Conservation (phyloP, 2,113 vertebrate species). For the human (Homo sapiens) region DNA sequence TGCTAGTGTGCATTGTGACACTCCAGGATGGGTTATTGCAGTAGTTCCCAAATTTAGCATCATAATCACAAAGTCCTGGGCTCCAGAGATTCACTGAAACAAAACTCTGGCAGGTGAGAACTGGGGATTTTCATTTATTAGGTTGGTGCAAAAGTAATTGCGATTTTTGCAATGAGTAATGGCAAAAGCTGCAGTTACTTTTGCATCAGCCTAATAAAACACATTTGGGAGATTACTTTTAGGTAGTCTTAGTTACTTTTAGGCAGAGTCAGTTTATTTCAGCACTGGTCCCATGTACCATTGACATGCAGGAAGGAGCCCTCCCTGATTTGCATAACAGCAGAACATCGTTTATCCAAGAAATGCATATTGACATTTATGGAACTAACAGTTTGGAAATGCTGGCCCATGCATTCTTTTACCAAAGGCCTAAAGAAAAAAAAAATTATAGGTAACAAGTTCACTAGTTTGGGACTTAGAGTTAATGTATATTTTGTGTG, state of each 20-base stretch:
- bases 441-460: background rate
- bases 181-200: too few relatives aligned
- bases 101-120: background rate
- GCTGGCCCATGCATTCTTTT: background rate
- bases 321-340: background rate
- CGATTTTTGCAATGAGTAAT: too few relatives aligned
- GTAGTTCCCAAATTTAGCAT: background rate
- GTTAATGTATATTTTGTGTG: background rate
- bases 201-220: too few relatives aligned
- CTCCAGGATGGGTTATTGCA: background rate
- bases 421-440: background rate
- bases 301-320: background rate
- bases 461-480: background rate
- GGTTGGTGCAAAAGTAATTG: too few relatives aligned
- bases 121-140: background rate
- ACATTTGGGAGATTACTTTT: background rate
- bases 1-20: background rate
- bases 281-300: background rate
- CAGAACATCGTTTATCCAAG: background rate
- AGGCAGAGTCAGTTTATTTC: background rate
- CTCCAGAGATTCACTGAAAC: background rate
- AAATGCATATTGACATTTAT: background rate
- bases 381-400: constrained; percentile 26
- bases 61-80: background rate
- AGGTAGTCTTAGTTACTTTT: background rate